Conservation (phyloP, 2,113 vertebrate species). For the Aleadryas rufinucha region DNA sequence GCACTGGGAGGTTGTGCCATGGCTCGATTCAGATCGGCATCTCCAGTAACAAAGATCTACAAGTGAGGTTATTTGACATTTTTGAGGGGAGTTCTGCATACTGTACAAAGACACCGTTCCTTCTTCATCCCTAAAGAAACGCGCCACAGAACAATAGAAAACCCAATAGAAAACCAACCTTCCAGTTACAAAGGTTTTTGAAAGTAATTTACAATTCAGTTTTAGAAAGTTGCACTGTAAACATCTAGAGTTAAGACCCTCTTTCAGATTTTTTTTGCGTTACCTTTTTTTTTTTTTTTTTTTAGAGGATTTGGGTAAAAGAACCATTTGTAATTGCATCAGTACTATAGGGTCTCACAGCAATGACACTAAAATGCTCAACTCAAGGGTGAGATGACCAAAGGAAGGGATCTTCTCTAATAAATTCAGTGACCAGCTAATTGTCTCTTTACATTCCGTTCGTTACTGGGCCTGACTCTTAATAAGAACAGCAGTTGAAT, state of each 20-base stretch:
- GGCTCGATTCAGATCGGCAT: neutral
- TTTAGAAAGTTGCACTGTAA: conserved; percentile 46
- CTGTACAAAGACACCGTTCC: neutral
- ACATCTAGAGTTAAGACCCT: conserved; percentile 22
- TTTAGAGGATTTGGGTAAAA: neutral
- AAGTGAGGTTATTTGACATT: neutral
- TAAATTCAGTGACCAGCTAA: neutral
- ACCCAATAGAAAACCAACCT: conserved; percentile 29
- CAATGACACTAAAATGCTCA: neutral
- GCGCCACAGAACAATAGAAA: neutral
- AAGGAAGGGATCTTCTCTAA: neutral
- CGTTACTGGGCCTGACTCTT: neutral
- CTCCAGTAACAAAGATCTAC: conserved; percentile 1
- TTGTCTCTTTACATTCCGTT: neutral
- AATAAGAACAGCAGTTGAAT: neutral
- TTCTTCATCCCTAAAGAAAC: conserved; percentile 1
- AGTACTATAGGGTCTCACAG: neutral
- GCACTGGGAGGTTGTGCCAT: neutral
- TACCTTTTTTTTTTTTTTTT: neutral
- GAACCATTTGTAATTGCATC: neutral
- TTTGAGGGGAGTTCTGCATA: neutral
- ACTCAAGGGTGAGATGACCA: neutral
- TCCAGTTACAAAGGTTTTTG: conserved; percentile 30
- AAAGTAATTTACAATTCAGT: conserved; percentile 33
- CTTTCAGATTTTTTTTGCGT: conserved; percentile 4